Percentiles rank a stretch among this genome's conserved stretches.
Evolutionary conservation across 2,113 vertebrate species (phyloP).

Genomic region (Sebastes schlegelii): DNA sequence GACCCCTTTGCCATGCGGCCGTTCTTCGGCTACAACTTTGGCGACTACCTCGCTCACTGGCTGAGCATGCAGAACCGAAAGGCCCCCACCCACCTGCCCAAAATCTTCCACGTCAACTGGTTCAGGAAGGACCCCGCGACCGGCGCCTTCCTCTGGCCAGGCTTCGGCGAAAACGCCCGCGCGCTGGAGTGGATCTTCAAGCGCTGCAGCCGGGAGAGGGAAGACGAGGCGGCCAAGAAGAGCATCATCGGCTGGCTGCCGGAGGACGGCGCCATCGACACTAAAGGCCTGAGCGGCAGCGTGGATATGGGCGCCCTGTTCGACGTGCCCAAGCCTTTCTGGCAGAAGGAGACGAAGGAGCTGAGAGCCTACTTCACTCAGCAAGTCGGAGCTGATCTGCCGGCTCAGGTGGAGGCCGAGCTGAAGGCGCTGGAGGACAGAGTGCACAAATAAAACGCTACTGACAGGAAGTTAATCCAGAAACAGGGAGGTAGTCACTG

Average conservation of each 20-base stretch:
- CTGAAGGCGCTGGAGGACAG: conserved; percentile 87
- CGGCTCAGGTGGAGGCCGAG: conserved; percentile 86
- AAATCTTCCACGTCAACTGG: conserved; percentile 99
- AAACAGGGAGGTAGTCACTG: conserved; percentile 1
- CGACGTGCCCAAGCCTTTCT: conserved; percentile 89
- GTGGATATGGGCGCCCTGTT: conserved; percentile 87
- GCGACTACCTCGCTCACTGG: conserved; percentile 95
- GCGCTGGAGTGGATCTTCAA: conserved; percentile 98
- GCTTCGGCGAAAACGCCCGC: conserved; percentile 93
- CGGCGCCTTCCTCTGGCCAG: conserved; percentile 93
- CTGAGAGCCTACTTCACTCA: conserved; percentile 89
- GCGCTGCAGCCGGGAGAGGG: conserved; percentile 85
- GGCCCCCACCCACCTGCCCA: conserved; percentile 90
- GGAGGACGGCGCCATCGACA: conserved; percentile 82
- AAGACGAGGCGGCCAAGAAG: conserved; percentile 86
- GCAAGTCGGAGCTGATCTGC: conserved; percentile 90
- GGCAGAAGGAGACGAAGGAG: conserved; percentile 91
- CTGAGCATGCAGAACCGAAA: conserved; percentile 91
- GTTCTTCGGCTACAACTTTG: conserved; percentile 99
- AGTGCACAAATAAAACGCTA: conserved; percentile 76
- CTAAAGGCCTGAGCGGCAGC: conserved; percentile 83
- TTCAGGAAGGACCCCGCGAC: conserved; percentile 91
- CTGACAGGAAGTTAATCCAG: conserved; percentile 19
- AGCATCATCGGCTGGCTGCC: conserved; percentile 91
- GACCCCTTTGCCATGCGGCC: conserved; percentile 99